These are phyloP conservation scores for Drosophila acutilabella DNA, from an alignment of 2,888 invertebrate genomes.

Conservation along the genomic window DNA sequence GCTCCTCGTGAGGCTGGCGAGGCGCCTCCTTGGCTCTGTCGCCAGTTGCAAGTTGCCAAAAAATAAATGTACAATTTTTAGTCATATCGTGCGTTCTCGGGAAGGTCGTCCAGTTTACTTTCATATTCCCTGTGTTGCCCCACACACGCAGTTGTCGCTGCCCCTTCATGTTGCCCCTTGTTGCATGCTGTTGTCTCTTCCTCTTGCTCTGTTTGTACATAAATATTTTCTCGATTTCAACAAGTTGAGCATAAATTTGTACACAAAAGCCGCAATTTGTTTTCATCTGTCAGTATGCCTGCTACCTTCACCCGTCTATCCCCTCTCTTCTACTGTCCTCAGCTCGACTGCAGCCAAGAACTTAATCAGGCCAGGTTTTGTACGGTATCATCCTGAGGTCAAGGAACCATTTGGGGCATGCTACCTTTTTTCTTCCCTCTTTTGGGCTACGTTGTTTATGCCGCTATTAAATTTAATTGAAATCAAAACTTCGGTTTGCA, in stretches of 20 bases:
- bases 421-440: constrained; percentile 30
- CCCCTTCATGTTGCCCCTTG: constrained; percentile 22
- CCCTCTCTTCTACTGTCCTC: too few species aligned
- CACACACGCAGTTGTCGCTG: constrained; percentile 5
- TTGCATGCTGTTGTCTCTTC: constrained; percentile 18
- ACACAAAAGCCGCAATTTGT: constrained; percentile 80
- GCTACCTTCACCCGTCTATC: background rate
- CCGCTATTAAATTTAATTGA: constrained; percentile 79
- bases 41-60: constrained; percentile 42
- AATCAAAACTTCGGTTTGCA: constrained; percentile 67
- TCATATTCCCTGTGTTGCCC: constrained; percentile 71
- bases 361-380: constrained; percentile 71
- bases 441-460: constrained; percentile 65
- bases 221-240: constrained; percentile 79
- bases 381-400: constrained; percentile 50
- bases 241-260: constrained; percentile 81
- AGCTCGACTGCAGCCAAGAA: constrained; percentile 55
- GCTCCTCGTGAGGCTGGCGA: constrained; percentile 9
- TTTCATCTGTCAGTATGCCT: constrained; percentile 69
- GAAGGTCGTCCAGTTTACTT: constrained; percentile 84
- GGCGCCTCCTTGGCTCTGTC: constrained; percentile 46
- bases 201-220: constrained; percentile 55
- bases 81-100: constrained; percentile 77
- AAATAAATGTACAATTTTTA: constrained; percentile 24
- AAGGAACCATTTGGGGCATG: constrained; percentile 64